These are phyloP conservation scores for Nibea albiflora DNA, from an alignment of 2,113 vertebrate species.

Conservation along the genomic window DNA sequence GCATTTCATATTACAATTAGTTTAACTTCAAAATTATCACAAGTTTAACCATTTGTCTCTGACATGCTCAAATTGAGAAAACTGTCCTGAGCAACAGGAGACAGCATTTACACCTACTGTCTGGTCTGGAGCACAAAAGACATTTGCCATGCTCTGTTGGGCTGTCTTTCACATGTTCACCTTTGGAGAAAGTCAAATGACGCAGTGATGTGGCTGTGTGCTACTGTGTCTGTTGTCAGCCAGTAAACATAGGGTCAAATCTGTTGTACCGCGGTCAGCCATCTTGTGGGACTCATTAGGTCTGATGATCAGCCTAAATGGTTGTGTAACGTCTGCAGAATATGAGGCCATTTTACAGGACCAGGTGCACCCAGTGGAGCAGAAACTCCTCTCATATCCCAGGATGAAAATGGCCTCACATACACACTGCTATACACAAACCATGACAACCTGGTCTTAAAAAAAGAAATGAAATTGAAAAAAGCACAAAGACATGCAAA, in stretches of 20 bases:
- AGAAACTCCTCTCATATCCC: slow-evolving; percentile 10
- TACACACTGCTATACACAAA: not conserved
- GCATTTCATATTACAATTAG: too few relatives aligned
- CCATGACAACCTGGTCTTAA: not conserved
- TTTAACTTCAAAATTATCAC: not conserved
- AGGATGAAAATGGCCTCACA: slow-evolving; percentile 17
- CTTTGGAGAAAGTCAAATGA: not conserved
- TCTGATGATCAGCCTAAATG: slow-evolving; percentile 31
- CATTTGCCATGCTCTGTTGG: not conserved
- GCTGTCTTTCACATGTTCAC: not conserved
- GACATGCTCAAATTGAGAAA: not conserved
- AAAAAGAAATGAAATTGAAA: not conserved
- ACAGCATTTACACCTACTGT: not conserved
- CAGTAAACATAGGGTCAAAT: slow-evolving; percentile 13
- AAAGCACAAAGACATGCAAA: not conserved
- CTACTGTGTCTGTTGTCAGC: not conserved
- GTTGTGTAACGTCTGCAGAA: not conserved
- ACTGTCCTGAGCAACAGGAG: not conserved
- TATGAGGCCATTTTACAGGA: slow-evolving; percentile 27
- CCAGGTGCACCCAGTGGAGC: slow-evolving; percentile 23
- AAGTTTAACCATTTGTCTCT: not conserved
- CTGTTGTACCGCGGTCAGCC: not conserved
- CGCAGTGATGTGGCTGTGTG: not conserved
- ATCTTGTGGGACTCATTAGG: slow-evolving; percentile 22
- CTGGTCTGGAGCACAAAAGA: not conserved